These are phyloP conservation scores for Xiphophorus birchmanni DNA, from an alignment of 2,797 vertebrate species.

Conservation along the genomic window DNA sequence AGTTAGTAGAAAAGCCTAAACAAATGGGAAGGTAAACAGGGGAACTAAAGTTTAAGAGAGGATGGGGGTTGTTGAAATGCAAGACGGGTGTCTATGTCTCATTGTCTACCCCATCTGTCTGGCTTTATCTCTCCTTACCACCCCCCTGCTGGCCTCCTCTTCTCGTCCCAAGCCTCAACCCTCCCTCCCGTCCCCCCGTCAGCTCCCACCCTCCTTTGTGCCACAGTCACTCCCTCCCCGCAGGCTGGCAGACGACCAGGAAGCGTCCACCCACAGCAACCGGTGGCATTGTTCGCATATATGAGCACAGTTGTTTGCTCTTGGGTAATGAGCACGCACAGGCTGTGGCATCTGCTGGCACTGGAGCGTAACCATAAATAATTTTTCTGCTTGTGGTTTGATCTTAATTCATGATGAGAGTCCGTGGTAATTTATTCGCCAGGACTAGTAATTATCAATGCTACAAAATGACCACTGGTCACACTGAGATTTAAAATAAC, in stretches of 20 bases:
- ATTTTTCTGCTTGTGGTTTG: constrained; percentile 13
- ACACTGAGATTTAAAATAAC: background rate
- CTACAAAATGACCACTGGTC: background rate
- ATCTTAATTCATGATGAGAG: constrained; percentile 13
- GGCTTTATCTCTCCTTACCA: constrained; percentile 67
- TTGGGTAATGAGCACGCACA: constrained; percentile 23
- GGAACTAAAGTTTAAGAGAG: constrained; percentile 32
- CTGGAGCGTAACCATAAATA: constrained; percentile 19
- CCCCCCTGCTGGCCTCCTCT: constrained; percentile 23
- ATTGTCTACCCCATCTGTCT: constrained; percentile 78
- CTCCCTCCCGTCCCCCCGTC: constrained; percentile 1
- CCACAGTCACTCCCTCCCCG: constrained; percentile 43
- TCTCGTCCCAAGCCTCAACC: background rate
- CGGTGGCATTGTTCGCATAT: constrained; percentile 75
- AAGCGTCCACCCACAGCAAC: constrained; percentile 70
- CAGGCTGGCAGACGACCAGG: constrained; percentile 62
- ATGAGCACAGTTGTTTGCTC: constrained; percentile 50
- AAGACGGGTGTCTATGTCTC: constrained; percentile 63
- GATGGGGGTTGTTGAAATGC: constrained; percentile 55
- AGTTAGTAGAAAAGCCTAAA: constrained; percentile 15
- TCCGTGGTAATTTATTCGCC: constrained; percentile 9
- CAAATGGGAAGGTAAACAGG: constrained; percentile 5
- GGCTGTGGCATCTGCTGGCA: constrained; percentile 59
- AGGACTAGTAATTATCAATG: background rate
- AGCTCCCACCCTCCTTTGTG: constrained; percentile 71